A percentile compares a stretch with the other conserved stretches of the same genome.
Evolutionary conservation across 1,140 invertebrate genomes (phyloP).

Genomic region (Drosophila aff.): DNA sequence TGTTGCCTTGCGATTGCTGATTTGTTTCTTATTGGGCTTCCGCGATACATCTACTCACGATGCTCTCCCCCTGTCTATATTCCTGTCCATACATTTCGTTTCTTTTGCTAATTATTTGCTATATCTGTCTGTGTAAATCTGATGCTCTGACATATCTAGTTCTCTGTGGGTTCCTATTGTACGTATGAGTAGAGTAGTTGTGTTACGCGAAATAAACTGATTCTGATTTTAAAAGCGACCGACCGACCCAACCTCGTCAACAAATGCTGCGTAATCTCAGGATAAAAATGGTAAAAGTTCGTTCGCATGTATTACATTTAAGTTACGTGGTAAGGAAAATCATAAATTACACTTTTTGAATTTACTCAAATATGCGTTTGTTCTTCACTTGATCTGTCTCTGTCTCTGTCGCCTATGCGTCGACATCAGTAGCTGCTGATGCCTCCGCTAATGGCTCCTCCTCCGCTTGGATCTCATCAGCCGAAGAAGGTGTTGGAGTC

Average conservation of each 20-base stretch:
- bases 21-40: slow-evolving; percentile 50
- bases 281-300: slow-evolving; percentile 44
- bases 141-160: slow-evolving; percentile 12
- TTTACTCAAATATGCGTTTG: slow-evolving; percentile 32
- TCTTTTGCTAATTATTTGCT: slow-evolving; percentile 72
- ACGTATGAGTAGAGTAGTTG: slow-evolving; percentile 18
- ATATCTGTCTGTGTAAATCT: slow-evolving; percentile 50
- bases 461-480: slow-evolving; percentile 25
- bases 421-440: slow-evolving; percentile 11
- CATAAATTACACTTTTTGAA: slow-evolving; percentile 54
- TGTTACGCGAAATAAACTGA: slow-evolving; percentile 26
- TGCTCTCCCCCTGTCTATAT: slow-evolving; percentile 38
- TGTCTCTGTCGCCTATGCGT: slow-evolving; percentile 39
- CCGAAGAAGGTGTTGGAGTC: slow-evolving; percentile 24
- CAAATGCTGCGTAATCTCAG: slow-evolving; percentile 60
- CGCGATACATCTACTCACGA: slow-evolving; percentile 2
- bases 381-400: slow-evolving; percentile 30
- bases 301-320: slow-evolving; percentile 45
- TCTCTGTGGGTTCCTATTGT: slow-evolving; percentile 20
- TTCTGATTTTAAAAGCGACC: slow-evolving; percentile 34
- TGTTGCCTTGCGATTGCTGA: slow-evolving; percentile 57
- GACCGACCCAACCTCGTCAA: slow-evolving; percentile 28
- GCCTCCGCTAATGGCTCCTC: slow-evolving; percentile 5
- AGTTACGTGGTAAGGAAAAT: slow-evolving; percentile 59
- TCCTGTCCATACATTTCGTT: slow-evolving; percentile 58